Percentiles rank a stretch among this genome's conserved stretches.
phyloP scores from a whole-genome alignment of 2,113 vertebrate genomes.

The Origma solitaria region DNA sequence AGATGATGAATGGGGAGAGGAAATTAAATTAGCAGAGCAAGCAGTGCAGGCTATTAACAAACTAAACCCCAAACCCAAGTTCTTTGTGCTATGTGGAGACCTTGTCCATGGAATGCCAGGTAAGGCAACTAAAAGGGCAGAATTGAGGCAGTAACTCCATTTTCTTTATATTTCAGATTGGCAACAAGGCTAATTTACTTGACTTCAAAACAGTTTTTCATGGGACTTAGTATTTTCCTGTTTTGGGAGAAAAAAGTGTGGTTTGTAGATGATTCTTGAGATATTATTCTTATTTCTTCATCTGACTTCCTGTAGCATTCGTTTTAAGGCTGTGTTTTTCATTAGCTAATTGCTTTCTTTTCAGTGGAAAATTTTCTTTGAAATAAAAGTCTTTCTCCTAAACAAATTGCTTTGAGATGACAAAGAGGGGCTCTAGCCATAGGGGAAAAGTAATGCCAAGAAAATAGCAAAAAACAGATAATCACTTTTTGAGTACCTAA shows the following conservation, averaged over 20 bases:
- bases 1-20: slow-evolving; percentile 89
- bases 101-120: slow-evolving; percentile 94
- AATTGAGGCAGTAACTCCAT: background rate
- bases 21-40: slow-evolving; percentile 83
- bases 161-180: background rate
- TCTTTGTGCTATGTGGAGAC: slow-evolving; percentile 91
- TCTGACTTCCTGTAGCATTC: background rate
- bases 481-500: background rate
- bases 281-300: background rate
- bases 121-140: slow-evolving; percentile 43
- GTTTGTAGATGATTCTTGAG: background rate
- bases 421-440: background rate
- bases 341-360: background rate
- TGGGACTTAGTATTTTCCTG: background rate
- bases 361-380: background rate
- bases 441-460: background rate
- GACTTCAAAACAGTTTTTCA: background rate
- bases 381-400: background rate
- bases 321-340: background rate
- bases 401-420: background rate
- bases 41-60: slow-evolving; percentile 84
- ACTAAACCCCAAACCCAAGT: slow-evolving; percentile 82
- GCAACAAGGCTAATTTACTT: background rate
- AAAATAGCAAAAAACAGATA: background rate
- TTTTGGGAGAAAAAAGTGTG: background rate